Base-by-base conservation (phyloP, 2,113 vertebrate genomes). In the Hypomesus transpacificus region DNA sequence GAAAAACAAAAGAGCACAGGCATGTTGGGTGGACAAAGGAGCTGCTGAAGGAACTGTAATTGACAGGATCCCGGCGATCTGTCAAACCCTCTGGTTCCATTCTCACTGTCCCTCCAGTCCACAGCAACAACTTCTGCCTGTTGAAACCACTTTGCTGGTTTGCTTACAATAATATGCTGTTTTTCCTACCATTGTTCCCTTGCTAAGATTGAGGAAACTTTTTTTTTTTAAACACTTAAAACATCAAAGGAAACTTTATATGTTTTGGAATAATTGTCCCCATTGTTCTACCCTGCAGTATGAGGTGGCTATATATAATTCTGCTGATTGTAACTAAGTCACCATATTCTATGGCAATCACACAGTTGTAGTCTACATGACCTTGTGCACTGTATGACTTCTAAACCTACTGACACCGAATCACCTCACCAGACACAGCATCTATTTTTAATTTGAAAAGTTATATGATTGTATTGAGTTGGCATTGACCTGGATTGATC, bases 1-100 rank as follows among this genome's bases (percentile, higher is more conserved):
- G 66, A 75, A 87, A 79, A 79, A 79, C 72, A 84, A 89, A 82
- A 74, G 57, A 54, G 68, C 74, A 66, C 65, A 81, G 77, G 71
- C 75, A 62, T 79, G 84, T 78, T 68, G 75, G 69, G 51, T 62
- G 39, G 82, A 82, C 77, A 80, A 71, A 82, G 80, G 59, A 65
- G 79, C 74, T 73, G 51, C 57, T 76, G 67, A 83, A 81, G 60
- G 67, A 82, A 75, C 77, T 75, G 76, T 82, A 76, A 86, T 82
- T 80, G 75, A 84, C 51, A 71, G 65, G 65, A 66, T 71, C 82
- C 76, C 61, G 84, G 71, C 82, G 78, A 56, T 79, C 71, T 66
- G 70, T 85, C 74, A 83, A 85, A 80, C 63, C 56, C 69, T 56
- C 74, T 67, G 46, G 26, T 46, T 26, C 62, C 6, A 22, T 31